Percentiles rank a stretch among this genome's conserved stretches.
Conservation (phyloP, 2,797 vertebrate species). For the Centropyge bicolor region DNA sequence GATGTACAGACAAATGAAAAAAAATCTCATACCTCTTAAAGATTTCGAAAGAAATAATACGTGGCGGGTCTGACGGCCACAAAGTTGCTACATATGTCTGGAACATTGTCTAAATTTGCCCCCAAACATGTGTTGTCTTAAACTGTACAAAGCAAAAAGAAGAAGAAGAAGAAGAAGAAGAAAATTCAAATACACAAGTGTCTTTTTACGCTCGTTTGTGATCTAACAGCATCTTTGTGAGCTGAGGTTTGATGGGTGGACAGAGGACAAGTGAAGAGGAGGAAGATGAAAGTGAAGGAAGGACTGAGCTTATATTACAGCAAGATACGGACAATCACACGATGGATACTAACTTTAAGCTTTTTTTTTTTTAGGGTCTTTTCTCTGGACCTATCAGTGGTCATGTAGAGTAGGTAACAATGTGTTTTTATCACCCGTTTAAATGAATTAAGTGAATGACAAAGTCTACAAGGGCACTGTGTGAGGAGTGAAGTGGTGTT, state of each 20-base stretch:
- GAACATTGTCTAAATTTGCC: slow-evolving; percentile 52
- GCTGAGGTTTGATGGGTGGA: slow-evolving; percentile 43
- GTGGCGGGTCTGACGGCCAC: slow-evolving; percentile 62
- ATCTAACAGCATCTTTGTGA: slow-evolving; percentile 62
- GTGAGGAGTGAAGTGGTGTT: slow-evolving; percentile 15
- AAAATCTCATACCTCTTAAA: slow-evolving; percentile 46
- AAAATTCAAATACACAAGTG: slow-evolving; percentile 47
- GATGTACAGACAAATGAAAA: slow-evolving; percentile 67
- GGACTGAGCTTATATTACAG: slow-evolving; percentile 56
- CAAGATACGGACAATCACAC: slow-evolving; percentile 34
- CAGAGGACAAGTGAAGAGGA: slow-evolving; percentile 12
- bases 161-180: slow-evolving; percentile 22
- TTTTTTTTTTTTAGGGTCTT: slow-evolving; percentile 11
- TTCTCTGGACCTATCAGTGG: slow-evolving; percentile 27
- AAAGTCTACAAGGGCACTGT: slow-evolving; percentile 19
- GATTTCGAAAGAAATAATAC: slow-evolving; percentile 55
- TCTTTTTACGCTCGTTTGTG: slow-evolving; percentile 47
- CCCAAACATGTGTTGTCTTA: slow-evolving; percentile 37
- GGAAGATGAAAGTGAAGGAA: slow-evolving; percentile 30
- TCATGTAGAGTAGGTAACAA: neutral
- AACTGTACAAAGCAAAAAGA: slow-evolving; percentile 63
- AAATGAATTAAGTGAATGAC: slow-evolving; percentile 9
- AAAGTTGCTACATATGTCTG: slow-evolving; percentile 83
- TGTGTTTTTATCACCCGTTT: slow-evolving; percentile 10
- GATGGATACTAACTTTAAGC: slow-evolving; percentile 15